Conservation (phyloP, 1,140 invertebrate species). For the Calliphora vicina region DNA sequence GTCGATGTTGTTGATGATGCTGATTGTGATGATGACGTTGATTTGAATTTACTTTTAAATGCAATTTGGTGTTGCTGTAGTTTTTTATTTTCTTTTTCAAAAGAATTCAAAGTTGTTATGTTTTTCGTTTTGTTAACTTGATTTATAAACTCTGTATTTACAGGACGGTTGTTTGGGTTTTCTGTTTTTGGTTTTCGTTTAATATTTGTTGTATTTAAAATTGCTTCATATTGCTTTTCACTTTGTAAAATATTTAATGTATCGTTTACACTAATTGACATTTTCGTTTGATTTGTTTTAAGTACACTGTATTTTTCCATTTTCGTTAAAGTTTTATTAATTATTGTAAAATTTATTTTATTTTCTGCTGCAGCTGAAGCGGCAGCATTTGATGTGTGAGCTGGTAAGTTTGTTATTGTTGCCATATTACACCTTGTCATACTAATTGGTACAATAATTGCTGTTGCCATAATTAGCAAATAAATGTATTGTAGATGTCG, state of each 20-base stretch:
- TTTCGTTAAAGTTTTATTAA: not conserved
- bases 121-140: not conserved
- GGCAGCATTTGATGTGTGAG: not conserved
- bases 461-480: constrained; percentile 27
- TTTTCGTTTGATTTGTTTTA: constrained; percentile 19
- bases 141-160: constrained; percentile 11
- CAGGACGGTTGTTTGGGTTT: constrained; percentile 24
- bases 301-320: not conserved
- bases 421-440: constrained; percentile 29
- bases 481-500: not conserved
- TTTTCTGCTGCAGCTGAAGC: not conserved
- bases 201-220: not conserved
- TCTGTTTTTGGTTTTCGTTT: not conserved
- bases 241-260: not conserved
- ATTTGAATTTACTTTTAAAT: not conserved
- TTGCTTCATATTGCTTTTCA: not conserved
- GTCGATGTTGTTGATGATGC: not conserved
- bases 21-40: not conserved
- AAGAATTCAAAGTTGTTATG: too few species aligned
- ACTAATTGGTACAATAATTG: constrained; percentile 28
- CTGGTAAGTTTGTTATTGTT: not conserved
- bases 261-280: constrained; percentile 26
- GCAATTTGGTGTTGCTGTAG: not conserved
- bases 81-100: not conserved
- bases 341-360: not conserved